phyloP scores from a whole-genome alignment of 2,113 vertebrate genomes.

The Festucalex cinctus region DNA sequence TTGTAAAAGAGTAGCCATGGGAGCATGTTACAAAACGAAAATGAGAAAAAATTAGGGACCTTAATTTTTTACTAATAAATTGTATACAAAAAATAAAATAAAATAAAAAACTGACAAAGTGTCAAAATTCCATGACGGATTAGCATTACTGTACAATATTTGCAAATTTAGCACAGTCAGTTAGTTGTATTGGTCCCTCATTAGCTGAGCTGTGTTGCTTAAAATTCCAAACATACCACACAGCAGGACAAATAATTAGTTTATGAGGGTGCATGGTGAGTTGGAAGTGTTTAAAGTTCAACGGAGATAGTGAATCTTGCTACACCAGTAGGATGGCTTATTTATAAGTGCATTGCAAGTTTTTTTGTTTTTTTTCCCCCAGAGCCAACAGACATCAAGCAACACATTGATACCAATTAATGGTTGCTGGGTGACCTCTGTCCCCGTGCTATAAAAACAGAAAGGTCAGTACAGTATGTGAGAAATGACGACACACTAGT shows the following conservation, averaged over 20 bases:
- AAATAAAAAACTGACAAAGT: too few relatives aligned
- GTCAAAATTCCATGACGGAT: too few relatives aligned
- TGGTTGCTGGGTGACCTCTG: background rate
- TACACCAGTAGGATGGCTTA: background rate
- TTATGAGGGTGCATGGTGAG: background rate
- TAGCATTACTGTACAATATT: background rate
- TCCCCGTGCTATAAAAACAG: background rate
- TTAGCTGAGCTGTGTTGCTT: background rate
- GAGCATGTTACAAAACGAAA: background rate
- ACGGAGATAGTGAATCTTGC: background rate
- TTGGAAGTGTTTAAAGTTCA: constrained; percentile 6
- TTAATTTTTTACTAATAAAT: too few relatives aligned
- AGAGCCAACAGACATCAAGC: background rate
- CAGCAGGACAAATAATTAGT: background rate
- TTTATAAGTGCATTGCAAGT: background rate
- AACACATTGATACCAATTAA: background rate
- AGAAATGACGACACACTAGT: background rate
- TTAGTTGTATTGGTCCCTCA: background rate
- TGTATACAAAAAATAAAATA: too few relatives aligned
- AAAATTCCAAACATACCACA: background rate
- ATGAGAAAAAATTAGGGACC: background rate
- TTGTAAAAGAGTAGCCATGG: too few relatives aligned
- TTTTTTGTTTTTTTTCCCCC: too few relatives aligned
- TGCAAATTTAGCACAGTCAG: background rate
- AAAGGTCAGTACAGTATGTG: background rate